phyloP scores from a whole-genome alignment of 2,888 invertebrate species.

The Thereva unica region DNA sequence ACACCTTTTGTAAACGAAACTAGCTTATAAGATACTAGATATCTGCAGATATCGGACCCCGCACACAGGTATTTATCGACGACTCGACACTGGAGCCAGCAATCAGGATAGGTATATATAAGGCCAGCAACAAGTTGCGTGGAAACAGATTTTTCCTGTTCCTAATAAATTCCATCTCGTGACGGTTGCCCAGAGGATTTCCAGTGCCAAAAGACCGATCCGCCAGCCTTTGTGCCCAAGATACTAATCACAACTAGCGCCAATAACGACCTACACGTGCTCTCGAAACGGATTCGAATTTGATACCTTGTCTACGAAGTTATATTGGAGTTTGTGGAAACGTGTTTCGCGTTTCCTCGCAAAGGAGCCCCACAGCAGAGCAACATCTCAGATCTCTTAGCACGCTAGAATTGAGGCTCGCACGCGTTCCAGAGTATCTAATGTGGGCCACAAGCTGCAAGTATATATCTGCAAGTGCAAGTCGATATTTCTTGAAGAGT shows the following conservation, averaged over 20 bases:
- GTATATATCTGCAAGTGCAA: slow-evolving; percentile 30
- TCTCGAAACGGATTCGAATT: slow-evolving; percentile 4
- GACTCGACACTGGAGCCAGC: no score
- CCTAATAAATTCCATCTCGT: slow-evolving; percentile 23
- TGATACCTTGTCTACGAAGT: not conserved
- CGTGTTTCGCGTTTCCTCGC: slow-evolving; percentile 7
- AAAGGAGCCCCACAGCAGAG: not conserved
- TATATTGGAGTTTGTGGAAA: not conserved
- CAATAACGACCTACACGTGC: slow-evolving; percentile 30
- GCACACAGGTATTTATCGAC: no score
- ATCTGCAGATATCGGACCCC: no score
- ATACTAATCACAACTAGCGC: slow-evolving; percentile 32
- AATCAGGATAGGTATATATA: no score
- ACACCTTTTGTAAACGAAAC: no score
- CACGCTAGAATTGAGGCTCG: not conserved
- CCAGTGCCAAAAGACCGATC: slow-evolving; percentile 23
- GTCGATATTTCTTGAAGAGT: slow-evolving; percentile 34
- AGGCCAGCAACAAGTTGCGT: slow-evolving; percentile 7
- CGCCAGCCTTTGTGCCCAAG: slow-evolving; percentile 19
- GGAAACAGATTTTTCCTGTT: slow-evolving; percentile 24
- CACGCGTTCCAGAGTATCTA: slow-evolving; percentile 6
- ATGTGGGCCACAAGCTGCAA: slow-evolving; percentile 26
- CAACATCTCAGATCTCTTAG: not conserved
- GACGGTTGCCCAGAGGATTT: slow-evolving; percentile 24
- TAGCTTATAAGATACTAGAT: no score